Conservation (phyloP, 2,888 invertebrate species). For the Capitulum mitella region DNA sequence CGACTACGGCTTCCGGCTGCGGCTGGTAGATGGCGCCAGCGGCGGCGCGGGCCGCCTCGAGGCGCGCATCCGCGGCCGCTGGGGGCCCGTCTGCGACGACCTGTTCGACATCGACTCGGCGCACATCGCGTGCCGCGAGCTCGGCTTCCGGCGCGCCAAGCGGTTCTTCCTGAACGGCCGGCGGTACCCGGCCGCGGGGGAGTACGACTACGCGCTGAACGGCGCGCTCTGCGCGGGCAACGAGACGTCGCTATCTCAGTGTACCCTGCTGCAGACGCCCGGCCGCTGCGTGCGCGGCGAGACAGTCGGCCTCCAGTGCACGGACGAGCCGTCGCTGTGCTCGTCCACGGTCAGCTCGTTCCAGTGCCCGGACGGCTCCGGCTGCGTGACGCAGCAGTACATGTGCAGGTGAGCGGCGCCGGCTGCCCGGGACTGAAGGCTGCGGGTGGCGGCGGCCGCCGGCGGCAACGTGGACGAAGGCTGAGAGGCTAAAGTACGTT, state of each 20-base stretch:
- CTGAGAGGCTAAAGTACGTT: too few species aligned
- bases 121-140: constrained; percentile 10
- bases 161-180: constrained; percentile 10
- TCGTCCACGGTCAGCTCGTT: constrained; percentile 19
- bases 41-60: not conserved
- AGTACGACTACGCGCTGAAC: not conserved
- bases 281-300: constrained; percentile 18
- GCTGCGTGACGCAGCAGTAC: constrained; percentile 20
- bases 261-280: constrained; percentile 10
- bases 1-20: constrained; percentile 12
- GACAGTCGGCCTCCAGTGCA: constrained; percentile 16
- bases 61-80: constrained; percentile 22
- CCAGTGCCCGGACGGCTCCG: constrained; percentile 22
- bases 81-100: constrained; percentile 23
- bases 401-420: constrained; percentile 25
- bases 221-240: constrained; percentile 5
- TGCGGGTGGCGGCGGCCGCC: too few species aligned
- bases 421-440: too few species aligned
- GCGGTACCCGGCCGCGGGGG: not conserved
- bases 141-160: not conserved
- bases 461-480: too few species aligned
- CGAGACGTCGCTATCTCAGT: constrained; percentile 22
- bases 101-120: constrained; percentile 25
- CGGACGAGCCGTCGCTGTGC: constrained; percentile 16
- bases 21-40: not conserved